Evolutionary conservation across 2,888 invertebrate genomes (phyloP), one percentile per base, ranked within the genome.

Genomic region (Apocheima hispidaria): DNA sequence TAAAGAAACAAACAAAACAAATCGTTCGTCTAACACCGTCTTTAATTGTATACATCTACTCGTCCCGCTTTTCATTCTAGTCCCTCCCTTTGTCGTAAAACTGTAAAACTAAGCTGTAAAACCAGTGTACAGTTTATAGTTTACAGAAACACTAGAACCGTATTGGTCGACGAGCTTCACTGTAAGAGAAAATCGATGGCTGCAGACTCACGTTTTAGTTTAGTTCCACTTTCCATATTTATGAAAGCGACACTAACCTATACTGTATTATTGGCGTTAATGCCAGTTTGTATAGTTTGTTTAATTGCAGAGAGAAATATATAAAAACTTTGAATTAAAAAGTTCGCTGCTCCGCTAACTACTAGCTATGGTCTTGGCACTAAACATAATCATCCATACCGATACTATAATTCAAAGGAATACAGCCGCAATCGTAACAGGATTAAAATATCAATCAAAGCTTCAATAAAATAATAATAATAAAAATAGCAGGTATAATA

Each of bases 81-180:
- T 30, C 30, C 48, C 57, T 65, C 43, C 30, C 23, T 56, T 49
- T 26, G 41, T 40, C 53, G 38, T 60, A 57, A 54, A 65, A 52
- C 56, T 35, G 38, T 66, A 63, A 63, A 66, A 54, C 60, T 51
- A 63, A 57, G 56, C 59, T 59, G 65, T 65, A 66, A 66, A 63
- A 60, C 38, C 55, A 56, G 48, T 41, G 56, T 30, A 52, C 61
- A 51, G 44, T 61, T 61, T 61, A 61, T 52, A 51, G 61, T 56
- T 52, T 52, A 56, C 61, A 56, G 56, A 52, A 56, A 57, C 56
- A 57, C 52, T 62, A 46, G 46, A 46, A 46, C 18, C 48, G 18
- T 56, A 52, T 61, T 56, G 51, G 56, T 23, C 20, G 10, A 26
- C 43, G 26, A 48, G 40, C 26, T 30, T 50, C 18, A 7, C n/a